Conservation (phyloP, 35 echinoderm and acorn worm genomes). For the Strongylocentrotus purpuratus region DNA sequence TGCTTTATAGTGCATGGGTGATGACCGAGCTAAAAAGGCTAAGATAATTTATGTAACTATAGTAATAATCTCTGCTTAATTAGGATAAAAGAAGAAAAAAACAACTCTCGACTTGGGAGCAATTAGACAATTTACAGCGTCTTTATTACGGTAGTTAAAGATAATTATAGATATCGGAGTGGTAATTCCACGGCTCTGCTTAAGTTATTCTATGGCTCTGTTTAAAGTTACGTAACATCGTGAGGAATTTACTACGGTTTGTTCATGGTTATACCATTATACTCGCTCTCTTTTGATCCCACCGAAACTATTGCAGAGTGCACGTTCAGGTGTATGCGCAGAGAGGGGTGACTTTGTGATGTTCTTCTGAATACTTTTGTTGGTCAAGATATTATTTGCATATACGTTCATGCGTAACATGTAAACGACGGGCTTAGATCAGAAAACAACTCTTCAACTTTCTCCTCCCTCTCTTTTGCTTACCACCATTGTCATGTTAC, state of each 20-base stretch:
- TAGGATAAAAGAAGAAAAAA: no score
- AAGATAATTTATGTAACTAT: no score
- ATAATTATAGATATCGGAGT: not conserved
- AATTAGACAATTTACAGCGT: not conserved
- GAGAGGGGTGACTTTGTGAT: not conserved
- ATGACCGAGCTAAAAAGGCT: no score
- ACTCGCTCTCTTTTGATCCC: not conserved
- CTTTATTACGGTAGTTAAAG: not conserved
- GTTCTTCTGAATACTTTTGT: not conserved
- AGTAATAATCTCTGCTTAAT: no score
- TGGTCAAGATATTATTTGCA: not conserved
- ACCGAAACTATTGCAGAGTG: not conserved
- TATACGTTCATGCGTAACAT: not conserved
- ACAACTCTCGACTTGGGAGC: not conserved
- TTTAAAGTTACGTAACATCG: not conserved
- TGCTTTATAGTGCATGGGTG: no score
- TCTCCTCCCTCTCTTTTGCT: not conserved
- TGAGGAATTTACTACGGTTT: constrained; percentile 3
- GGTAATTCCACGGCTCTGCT: not conserved
- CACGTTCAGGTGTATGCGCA: not conserved
- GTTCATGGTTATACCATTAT: no score
- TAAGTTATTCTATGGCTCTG: not conserved
- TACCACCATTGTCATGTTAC: no score
- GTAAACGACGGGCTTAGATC: not conserved
- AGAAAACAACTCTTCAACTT: not conserved